These are phyloP conservation scores for Drosophila insularis DNA, from an alignment of 1,140 invertebrate species.

Conservation along the genomic window DNA sequence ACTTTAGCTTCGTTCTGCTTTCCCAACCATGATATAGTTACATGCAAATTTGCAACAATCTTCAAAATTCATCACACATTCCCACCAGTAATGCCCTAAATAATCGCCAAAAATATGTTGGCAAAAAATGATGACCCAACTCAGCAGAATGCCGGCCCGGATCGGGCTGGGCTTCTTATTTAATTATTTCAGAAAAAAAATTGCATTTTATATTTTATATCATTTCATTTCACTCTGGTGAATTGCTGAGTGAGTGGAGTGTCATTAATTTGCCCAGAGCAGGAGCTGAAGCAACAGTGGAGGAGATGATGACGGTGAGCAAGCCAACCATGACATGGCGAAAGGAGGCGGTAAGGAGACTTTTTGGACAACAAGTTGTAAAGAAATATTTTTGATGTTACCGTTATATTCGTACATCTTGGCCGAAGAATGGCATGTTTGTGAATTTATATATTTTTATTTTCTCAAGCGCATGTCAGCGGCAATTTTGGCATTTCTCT, in stretches of 20 bases:
- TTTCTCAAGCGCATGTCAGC: conserved; percentile 61
- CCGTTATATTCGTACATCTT: conserved; percentile 60
- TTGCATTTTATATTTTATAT: conserved; percentile 65
- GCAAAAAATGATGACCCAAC: conserved; percentile 24
- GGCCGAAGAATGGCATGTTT: conserved; percentile 35
- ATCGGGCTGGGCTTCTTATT: conserved; percentile 50
- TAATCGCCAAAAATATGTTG: conserved; percentile 31
- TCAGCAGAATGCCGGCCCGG: conserved; percentile 30
- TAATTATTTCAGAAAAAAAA: conserved; percentile 68
- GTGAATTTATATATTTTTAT: conserved; percentile 63
- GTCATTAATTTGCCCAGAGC: conserved; percentile 70
- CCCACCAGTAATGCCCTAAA: conserved; percentile 9
- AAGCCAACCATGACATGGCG: conserved; percentile 60
- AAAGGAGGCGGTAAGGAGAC: conserved; percentile 47
- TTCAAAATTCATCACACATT: too few species aligned
- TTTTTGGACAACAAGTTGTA: conserved; percentile 60
- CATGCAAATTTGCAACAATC: conserved; percentile 29
- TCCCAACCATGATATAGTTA: conserved; percentile 3
- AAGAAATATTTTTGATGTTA: conserved; percentile 71
- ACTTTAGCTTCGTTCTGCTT: not conserved
- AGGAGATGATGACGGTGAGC: conserved; percentile 8
- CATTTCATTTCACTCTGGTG: conserved; percentile 46
- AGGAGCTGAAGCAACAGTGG: conserved; percentile 16
- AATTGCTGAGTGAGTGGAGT: conserved; percentile 55
- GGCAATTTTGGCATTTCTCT: conserved; percentile 42